Conservation (phyloP, 2,888 invertebrate genomes). For the Ichneumoninae sp. region DNA sequence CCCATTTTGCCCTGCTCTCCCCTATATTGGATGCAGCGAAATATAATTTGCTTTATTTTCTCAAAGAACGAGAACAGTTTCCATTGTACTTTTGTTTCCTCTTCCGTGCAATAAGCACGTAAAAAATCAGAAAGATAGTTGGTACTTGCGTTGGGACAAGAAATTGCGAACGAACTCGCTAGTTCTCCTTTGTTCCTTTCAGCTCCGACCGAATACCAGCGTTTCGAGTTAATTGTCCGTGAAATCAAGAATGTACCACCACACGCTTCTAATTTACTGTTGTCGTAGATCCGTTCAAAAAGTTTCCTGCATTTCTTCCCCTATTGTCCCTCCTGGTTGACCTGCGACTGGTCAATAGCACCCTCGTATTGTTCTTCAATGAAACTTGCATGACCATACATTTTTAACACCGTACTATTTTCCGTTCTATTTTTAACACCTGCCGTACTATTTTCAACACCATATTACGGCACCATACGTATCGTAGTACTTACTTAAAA, state of each 20-base stretch:
- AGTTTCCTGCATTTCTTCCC: conserved; percentile 39
- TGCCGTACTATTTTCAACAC: not conserved
- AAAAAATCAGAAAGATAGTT: conserved; percentile 9
- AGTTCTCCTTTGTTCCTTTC: conserved; percentile 40
- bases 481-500: not conserved
- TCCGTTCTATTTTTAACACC: not conserved
- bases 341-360: conserved; percentile 16
- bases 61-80: not conserved
- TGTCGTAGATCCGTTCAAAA: conserved; percentile 45
- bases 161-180: conserved; percentile 29
- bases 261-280: conserved; percentile 52
- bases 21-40: not conserved
- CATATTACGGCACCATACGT: not conserved
- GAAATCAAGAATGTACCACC: conserved; percentile 59
- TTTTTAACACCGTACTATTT: not conserved
- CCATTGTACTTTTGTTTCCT: not conserved
- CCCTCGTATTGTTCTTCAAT: conserved; percentile 32
- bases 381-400: not conserved
- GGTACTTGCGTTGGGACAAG: conserved; percentile 10
- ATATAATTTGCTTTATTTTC: not conserved
- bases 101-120: not conserved
- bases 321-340: not conserved
- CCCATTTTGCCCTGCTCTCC: too few species aligned
- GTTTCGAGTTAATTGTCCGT: conserved; percentile 60
- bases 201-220: conserved; percentile 36